Evolutionary conservation across 2,888 invertebrate species (phyloP).

Genomic region (Byasa hedistus): DNA sequence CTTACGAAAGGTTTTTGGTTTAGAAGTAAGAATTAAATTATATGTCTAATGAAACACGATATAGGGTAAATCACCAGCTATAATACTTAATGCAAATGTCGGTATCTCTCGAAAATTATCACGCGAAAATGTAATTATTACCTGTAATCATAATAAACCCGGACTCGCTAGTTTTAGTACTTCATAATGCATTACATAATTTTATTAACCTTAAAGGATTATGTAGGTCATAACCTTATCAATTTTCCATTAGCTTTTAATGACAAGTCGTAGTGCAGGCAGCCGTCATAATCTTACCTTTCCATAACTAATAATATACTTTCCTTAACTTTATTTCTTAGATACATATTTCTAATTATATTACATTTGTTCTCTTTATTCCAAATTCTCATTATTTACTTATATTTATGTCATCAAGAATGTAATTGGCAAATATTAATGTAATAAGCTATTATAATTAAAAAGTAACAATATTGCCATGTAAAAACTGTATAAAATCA

Average conservation of each 20-base stretch:
- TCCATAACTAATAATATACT: neutral
- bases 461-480: neutral
- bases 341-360: neutral
- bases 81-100: neutral
- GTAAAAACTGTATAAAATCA: neutral
- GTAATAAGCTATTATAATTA: neutral
- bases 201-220: constrained; percentile 6
- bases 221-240: constrained; percentile 8
- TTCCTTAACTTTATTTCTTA: neutral
- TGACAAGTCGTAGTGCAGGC: neutral
- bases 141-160: constrained; percentile 2
- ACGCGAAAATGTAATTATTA: constrained; percentile 23
- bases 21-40: too few species aligned
- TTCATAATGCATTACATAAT: constrained; percentile 14
- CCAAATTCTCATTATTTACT: too few species aligned
- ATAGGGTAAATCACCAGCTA: too few species aligned
- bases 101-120: constrained; percentile 1
- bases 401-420: neutral
- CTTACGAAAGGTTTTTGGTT: too few species aligned
- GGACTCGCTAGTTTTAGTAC: constrained; percentile 9
- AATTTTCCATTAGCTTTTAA: neutral
- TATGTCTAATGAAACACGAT: too few species aligned
- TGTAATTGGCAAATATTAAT: neutral
- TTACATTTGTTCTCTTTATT: too few species aligned
- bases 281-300: neutral